A percentile compares a stretch with the other conserved stretches of the same genome.
These are phyloP conservation scores for Temnothorax nylanderi DNA, from an alignment of 1,140 invertebrate species.

Conservation along the genomic window DNA sequence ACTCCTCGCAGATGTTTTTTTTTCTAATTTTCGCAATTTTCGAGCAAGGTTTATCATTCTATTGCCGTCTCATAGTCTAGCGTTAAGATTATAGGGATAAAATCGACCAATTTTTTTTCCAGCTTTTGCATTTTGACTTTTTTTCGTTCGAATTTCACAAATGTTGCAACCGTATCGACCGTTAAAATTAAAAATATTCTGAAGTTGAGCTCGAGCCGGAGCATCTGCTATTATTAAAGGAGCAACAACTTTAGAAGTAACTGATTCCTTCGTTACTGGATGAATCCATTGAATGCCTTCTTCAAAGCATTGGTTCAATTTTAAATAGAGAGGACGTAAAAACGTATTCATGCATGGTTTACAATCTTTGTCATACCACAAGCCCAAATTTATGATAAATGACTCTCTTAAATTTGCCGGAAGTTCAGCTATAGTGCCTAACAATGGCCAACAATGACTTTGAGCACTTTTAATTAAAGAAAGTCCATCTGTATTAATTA, in stretches of 20 bases:
- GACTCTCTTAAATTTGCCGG: background rate
- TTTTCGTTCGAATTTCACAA: slow-evolving; percentile 4
- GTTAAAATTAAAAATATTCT: background rate
- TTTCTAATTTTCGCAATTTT: background rate
- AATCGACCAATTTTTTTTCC: background rate
- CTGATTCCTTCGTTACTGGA: background rate
- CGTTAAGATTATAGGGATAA: background rate
- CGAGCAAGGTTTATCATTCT: background rate
- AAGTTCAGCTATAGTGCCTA: too few relatives aligned
- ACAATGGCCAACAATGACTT: too few relatives aligned
- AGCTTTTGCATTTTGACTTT: background rate
- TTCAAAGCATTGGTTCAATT: background rate
- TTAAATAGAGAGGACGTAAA: background rate
- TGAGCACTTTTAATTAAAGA: too few relatives aligned
- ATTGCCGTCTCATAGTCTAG: background rate
- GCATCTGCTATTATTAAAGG: slow-evolving; percentile 1
- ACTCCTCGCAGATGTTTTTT: background rate
- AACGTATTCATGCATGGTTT: slow-evolving; percentile 5
- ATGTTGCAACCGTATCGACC: slow-evolving; percentile 18
- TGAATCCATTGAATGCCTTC: background rate
- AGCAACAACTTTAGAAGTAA: background rate
- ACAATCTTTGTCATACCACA: background rate
- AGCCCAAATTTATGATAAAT: background rate
- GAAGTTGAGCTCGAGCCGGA: background rate
- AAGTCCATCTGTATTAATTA: too few relatives aligned